A percentile compares a stretch with the other conserved stretches of the same genome.
Conservation (phyloP, 30 jellyfish, hydroid and myxozoan genomes). For the Hydractinia echinata region DNA sequence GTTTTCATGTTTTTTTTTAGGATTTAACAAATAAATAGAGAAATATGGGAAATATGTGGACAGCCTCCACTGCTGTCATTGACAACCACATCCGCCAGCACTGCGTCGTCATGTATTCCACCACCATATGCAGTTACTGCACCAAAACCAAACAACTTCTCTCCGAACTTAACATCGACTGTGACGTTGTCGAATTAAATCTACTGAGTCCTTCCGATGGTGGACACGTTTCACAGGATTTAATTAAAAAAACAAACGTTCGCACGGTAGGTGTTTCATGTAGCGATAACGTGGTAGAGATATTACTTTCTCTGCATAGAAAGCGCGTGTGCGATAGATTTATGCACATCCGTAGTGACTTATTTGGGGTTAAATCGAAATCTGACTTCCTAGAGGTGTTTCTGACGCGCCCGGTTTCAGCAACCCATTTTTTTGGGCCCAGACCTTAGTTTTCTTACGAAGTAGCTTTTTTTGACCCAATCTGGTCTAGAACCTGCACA, state of each 20-base stretch:
- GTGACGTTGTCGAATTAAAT: slow-evolving; percentile 44
- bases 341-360: too few relatives aligned
- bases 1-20: too few relatives aligned
- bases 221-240: slow-evolving; percentile 40
- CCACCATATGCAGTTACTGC: slow-evolving; percentile 78
- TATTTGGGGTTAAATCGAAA: too few relatives aligned
- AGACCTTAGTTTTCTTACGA: too few relatives aligned
- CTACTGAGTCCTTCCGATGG: slow-evolving; percentile 40
- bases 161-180: slow-evolving; percentile 37
- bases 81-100: slow-evolving; percentile 40
- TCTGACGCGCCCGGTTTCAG: too few relatives aligned
- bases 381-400: too few relatives aligned
- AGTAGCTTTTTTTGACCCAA: too few relatives aligned
- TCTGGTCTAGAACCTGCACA: too few relatives aligned
- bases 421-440: too few relatives aligned
- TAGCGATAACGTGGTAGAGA: too few relatives aligned
- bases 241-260: slow-evolving; percentile 46
- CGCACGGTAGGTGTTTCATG: slow-evolving; percentile 45
- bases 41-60: not conserved
- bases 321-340: too few relatives aligned
- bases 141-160: slow-evolving; percentile 52
- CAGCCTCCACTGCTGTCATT: not conserved
- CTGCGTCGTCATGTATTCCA: slow-evolving; percentile 80
- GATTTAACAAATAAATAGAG: not conserved
- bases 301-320: too few relatives aligned